A percentile compares a stretch with the other conserved stretches of the same genome.
Evolutionary conservation across 1,140 invertebrate genomes (phyloP).

Genomic region (Platyscapa corneri): DNA sequence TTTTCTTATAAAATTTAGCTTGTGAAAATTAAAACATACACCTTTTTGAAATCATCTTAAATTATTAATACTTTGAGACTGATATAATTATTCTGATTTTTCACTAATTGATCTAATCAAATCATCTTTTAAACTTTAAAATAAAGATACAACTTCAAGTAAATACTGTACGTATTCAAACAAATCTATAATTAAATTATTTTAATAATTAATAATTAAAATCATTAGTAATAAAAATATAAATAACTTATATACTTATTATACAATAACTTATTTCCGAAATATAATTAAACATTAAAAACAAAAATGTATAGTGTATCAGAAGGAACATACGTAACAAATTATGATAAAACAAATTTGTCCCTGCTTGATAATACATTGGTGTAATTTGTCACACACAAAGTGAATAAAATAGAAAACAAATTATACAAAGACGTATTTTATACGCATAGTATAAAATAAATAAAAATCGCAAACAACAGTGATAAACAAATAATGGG

Average conservation of each 20-base stretch:
- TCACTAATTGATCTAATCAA: too few relatives aligned
- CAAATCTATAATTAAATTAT: too few relatives aligned
- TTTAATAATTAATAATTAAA: not conserved
- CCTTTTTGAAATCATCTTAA: not conserved
- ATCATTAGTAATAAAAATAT: not conserved
- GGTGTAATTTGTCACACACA: not conserved
- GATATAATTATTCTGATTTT: too few relatives aligned
- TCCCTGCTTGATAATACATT: not conserved
- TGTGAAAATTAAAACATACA: not conserved
- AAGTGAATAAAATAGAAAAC: constrained; percentile 3
- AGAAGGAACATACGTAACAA: not conserved
- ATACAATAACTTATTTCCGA: not conserved
- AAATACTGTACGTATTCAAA: too few relatives aligned
- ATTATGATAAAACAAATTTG: not conserved
- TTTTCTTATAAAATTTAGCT: not conserved
- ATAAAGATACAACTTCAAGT: too few relatives aligned
- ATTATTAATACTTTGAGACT: not conserved
- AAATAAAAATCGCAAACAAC: not conserved
- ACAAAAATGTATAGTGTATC: not conserved
- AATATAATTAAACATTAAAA: not conserved
- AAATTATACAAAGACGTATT: not conserved
- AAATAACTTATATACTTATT: not conserved
- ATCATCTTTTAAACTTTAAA: too few relatives aligned
- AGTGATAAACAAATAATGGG: not conserved
- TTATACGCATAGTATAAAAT: not conserved